Evolutionary conservation across 2,888 invertebrate species (phyloP), one percentile per base, ranked within the genome.

Genomic region (Tenthredo scrophulariae): DNA sequence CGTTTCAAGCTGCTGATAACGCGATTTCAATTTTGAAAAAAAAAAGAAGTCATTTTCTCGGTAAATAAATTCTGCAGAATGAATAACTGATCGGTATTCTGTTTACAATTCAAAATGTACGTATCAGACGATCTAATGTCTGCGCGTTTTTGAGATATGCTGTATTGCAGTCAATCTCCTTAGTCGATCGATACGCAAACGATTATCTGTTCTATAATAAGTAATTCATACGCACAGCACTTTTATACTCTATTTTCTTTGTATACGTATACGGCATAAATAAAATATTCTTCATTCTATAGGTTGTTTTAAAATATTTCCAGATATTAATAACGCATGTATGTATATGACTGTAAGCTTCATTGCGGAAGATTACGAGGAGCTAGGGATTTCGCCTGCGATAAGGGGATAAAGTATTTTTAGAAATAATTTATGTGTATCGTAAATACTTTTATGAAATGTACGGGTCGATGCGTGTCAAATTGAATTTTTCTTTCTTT

Each of bases 121-220:
- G 26, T 62, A 62, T 26, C 62, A 13, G 26, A 62, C 62, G 62
- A 13, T 62, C 13, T 62, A 0, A 10, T 62, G 22, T 62, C 13
- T 62, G 1, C 62, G 22, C 22, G 22, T 2, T 62, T 10, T 10
- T 22, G 7, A 22, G 26, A 22, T 62, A 26, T 26, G 13, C 62
- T 58, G 62, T 26, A 62, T 22, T 22, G 26, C 26, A 62, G 70
- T 37, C 33, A 70, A 37, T 43, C 15, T 37, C 22, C 15, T 26
- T 75, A 43, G 75, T 46, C 50, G 46, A 75, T 75, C 75, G 46
- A 75, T 75, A 75, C 46, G 26, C 26, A 5, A 50, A 46, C 75
- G 75, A 75, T 75, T 46, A 75, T 26, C 26, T 26, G 9, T 75
- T 46, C 46, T 18, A 62, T 62, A 54, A 74, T 74, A 18, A 7